Conservation (phyloP, 2,113 vertebrate species). For the Spilogale gracilis region DNA sequence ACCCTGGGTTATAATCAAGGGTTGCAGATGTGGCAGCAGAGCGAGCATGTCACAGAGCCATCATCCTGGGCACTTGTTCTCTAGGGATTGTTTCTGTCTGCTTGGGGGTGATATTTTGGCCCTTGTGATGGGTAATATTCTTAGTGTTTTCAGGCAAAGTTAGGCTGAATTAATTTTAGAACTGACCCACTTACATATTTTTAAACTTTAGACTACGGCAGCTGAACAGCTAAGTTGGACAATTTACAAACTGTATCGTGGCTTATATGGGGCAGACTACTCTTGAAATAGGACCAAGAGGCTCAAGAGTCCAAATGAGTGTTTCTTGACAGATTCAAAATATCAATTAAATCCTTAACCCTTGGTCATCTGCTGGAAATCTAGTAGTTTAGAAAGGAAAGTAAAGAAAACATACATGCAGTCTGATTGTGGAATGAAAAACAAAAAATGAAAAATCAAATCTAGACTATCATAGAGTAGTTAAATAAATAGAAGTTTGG, state of each 20-base stretch:
- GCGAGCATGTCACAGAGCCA: not conserved
- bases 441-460: not conserved
- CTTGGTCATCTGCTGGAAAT: not conserved
- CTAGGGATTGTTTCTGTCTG: slow-evolving; percentile 34
- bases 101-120: slow-evolving; percentile 62
- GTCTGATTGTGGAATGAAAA: not conserved
- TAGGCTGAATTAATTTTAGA: slow-evolving; percentile 82
- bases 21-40: not conserved
- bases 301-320: not conserved
- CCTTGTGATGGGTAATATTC: slow-evolving; percentile 69
- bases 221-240: slow-evolving; percentile 74
- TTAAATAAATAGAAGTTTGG: slow-evolving; percentile 45
- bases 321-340: slow-evolving; percentile 60
- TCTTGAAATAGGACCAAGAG: slow-evolving; percentile 67
- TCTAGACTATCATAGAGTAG: not conserved
- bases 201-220: slow-evolving; percentile 61
- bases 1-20: not conserved
- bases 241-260: slow-evolving; percentile 76
- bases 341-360: slow-evolving; percentile 69
- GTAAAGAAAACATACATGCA: not conserved
- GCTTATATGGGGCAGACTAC: slow-evolving; percentile 72
- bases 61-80: slow-evolving; percentile 21
- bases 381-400: not conserved
- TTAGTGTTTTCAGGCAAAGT: slow-evolving; percentile 79
- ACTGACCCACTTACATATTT: slow-evolving; percentile 83